These are phyloP conservation scores for Sebastes trivittatus DNA, from an alignment of 2,797 vertebrate genomes.

Conservation along the genomic window DNA sequence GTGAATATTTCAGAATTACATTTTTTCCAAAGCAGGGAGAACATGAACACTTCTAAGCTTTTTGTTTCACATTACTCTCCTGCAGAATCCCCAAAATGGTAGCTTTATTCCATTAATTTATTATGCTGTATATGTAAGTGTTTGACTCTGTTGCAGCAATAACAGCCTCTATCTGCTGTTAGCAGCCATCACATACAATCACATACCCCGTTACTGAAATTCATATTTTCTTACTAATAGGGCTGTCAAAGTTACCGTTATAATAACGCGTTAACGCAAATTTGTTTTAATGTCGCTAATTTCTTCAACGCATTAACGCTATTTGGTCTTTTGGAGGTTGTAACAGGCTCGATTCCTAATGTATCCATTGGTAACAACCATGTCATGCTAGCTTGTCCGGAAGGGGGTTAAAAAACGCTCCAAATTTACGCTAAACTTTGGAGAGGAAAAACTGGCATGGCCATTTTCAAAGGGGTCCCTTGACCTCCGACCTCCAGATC, in stretches of 20 bases:
- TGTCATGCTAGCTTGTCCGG: no score
- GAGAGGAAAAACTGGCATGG: no score
- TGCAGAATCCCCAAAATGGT: neutral
- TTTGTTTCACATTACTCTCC: neutral
- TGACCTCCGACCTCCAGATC: no score
- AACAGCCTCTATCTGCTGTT: neutral
- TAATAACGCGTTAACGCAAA: no score
- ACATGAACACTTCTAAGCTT: neutral
- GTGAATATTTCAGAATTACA: neutral
- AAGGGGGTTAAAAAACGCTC: accelerated
- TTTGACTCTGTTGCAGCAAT: neutral
- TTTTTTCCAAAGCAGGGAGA: neutral
- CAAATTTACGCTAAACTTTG: no score
- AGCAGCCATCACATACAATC: neutral
- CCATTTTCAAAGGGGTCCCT: no score
- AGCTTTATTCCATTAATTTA: neutral
- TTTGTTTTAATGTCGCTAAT: no score
- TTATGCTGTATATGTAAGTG: neutral
- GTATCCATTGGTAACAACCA: no score
- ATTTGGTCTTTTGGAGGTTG: no score
- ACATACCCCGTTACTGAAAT: neutral
- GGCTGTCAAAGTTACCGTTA: no score
- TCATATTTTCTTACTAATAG: neutral
- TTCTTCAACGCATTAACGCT: no score
- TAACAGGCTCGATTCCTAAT: no score